Evolutionary conservation across 1,140 invertebrate species (phyloP).

Genomic region (Whitmania pigra): DNA sequence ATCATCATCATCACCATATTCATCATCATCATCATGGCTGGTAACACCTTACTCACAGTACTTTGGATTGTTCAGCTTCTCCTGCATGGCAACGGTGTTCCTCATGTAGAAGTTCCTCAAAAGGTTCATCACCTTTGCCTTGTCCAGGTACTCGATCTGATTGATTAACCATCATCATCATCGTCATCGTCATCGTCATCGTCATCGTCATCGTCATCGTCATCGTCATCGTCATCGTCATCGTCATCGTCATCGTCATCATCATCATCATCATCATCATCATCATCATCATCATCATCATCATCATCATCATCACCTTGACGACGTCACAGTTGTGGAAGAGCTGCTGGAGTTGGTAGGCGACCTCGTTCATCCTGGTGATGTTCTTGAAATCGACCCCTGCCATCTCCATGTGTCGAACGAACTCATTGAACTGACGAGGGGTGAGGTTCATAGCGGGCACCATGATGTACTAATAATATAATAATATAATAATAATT

Average conservation of each 20-base stretch:
- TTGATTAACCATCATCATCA: background rate
- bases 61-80: background rate
- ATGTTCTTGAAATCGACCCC: background rate
- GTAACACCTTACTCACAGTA: background rate
- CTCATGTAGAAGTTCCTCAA: background rate
- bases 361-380: background rate
- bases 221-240: background rate
- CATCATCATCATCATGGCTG: background rate
- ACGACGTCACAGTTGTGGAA: background rate
- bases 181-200: no score
- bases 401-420: background rate
- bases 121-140: background rate
- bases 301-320: background rate
- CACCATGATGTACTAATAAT: no score
- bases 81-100: background rate
- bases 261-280: background rate
- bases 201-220: background rate
- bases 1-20: background rate
- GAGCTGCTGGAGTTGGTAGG: background rate
- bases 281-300: background rate
- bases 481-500: no score
- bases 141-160: background rate
- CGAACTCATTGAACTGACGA: background rate
- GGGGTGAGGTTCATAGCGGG: no score
- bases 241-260: background rate